Evolutionary conservation across 2,113 vertebrate species (phyloP), one percentile per base, ranked within the genome.

Genomic region (Colius striatus): DNA sequence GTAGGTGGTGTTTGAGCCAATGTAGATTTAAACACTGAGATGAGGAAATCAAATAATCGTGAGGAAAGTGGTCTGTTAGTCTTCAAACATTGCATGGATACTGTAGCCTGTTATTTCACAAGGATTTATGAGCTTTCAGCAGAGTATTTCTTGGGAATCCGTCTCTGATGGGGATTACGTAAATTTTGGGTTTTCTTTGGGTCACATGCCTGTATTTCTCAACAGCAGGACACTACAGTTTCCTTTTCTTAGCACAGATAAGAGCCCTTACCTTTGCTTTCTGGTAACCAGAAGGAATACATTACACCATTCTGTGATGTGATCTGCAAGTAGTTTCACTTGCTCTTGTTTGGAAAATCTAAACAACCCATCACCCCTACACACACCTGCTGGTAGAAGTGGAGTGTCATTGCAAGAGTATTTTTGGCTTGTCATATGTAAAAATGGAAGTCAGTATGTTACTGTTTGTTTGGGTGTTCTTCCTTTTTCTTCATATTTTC

Each of bases 1-100:
- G 97, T 96, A 84, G 97, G 95, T 96, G 96, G 94, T 96, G 92
- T 94, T 95, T 82, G 89, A 95, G 50, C 76, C 71, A 79, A 32
- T 92, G 76, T 77, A 63, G 85, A 92, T 92, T 84, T 95, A 88
- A 94, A 95, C 51, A 94, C 34, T 85, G 91, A 75, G 75, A 96
- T 92, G 50, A 83, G 83, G 65, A 83, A 78, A 80, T 90, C 54
- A 80, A 84, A 82, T 92, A 85, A 60, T 68, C 41, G 71, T 80
- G 77, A 76, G 91, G 62, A 91, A 94, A 94, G 87, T 80, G 41
- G 47, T 65, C 81, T 87, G 60, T 78, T 88, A 67, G 23, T 54
- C 53, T 84, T 91, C 71, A 84, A 84, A 50, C 19, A 81, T 53
- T 79, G 16, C 51, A 41, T 73, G 34, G 79, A 54, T 57, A 41